Evolutionary conservation across 2,888 invertebrate species (phyloP).

Genomic region (Sepiola atlantica): DNA sequence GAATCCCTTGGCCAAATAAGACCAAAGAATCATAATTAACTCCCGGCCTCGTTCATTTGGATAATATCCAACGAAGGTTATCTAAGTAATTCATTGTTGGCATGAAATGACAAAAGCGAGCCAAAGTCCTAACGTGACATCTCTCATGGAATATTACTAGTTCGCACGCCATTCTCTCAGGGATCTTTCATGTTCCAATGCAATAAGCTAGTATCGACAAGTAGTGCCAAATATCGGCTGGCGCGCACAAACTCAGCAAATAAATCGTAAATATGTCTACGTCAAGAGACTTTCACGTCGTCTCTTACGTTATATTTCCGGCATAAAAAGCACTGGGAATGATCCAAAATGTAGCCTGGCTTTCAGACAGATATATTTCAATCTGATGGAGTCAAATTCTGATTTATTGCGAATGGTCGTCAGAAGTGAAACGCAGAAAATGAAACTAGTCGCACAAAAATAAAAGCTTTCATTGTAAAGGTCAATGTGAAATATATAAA

Average conservation of each 20-base stretch:
- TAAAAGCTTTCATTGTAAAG: no score
- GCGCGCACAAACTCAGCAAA: not conserved
- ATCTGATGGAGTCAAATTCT: not conserved
- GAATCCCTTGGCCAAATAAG: no score
- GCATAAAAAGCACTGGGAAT: not conserved
- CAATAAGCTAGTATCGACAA: not conserved
- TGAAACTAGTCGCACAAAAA: no score
- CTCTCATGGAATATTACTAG: not conserved
- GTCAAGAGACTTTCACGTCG: not conserved
- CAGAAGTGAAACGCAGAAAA: not conserved
- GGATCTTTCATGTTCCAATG: conserved; percentile 32
- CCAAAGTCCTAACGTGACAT: not conserved
- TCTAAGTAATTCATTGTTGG: conserved; percentile 32
- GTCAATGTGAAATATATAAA: no score
- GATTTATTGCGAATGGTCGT: not conserved
- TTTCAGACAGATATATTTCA: not conserved
- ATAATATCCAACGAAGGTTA: not conserved
- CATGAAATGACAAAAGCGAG: not conserved
- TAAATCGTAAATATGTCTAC: not conserved
- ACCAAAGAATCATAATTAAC: not conserved
- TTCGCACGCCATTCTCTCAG: conserved; percentile 3
- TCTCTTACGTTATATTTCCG: not conserved
- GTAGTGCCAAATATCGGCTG: not conserved
- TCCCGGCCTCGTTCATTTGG: not conserved
- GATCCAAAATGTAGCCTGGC: not conserved